phyloP scores from a whole-genome alignment of 92 coral and sea anemone species.

The Bergia puertoricense region DNA sequence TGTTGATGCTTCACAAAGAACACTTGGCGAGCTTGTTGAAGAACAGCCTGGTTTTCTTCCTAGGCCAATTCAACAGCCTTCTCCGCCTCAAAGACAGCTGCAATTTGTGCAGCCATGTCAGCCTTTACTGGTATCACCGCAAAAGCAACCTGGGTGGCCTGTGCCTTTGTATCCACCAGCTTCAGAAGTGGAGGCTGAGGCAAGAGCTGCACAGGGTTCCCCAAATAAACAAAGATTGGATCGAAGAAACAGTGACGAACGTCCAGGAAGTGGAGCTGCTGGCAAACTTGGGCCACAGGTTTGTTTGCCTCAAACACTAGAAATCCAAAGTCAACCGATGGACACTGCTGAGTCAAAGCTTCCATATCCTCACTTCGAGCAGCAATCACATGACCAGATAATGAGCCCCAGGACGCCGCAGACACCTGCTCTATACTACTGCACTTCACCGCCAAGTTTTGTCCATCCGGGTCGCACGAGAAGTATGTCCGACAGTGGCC shows the following conservation, averaged over 20 bases:
- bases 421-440: slow-evolving; percentile 33
- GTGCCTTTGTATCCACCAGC: background rate
- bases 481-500: slow-evolving; percentile 32
- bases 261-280: background rate
- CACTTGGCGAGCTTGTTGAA: background rate
- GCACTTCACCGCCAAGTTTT: slow-evolving; percentile 26
- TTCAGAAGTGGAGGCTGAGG: background rate
- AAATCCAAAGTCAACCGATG: slow-evolving; percentile 7
- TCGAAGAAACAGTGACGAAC: background rate
- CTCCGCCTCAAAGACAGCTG: slow-evolving; percentile 18
- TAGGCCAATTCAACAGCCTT: background rate
- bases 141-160: slow-evolving; percentile 5
- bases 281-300: background rate
- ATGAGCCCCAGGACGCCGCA: slow-evolving; percentile 41
- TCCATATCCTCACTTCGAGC: slow-evolving; percentile 31
- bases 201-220: background rate
- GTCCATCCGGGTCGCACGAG: slow-evolving; percentile 1
- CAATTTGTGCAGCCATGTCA: slow-evolving; percentile 15
- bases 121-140: background rate
- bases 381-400: slow-evolving; percentile 4
- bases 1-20: background rate
- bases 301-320: slow-evolving; percentile 14
- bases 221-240: background rate
- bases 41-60: background rate
- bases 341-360: background rate